phyloP scores from a whole-genome alignment of 2,113 vertebrate species.

The Ictalurus furcatus region DNA sequence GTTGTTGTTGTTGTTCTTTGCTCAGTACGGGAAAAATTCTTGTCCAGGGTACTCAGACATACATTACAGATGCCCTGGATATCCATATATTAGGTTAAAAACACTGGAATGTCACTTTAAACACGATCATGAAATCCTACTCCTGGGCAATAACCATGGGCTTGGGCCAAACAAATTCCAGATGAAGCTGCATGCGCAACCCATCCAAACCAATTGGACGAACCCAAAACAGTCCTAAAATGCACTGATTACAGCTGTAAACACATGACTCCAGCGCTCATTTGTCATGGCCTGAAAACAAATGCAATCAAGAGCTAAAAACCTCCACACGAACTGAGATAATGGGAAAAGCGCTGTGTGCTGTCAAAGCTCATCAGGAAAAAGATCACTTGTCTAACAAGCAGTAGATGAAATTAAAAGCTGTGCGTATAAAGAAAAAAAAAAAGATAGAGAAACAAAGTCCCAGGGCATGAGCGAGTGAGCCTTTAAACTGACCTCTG shows the following conservation, averaged over 20 bases:
- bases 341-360: slow-evolving; percentile 3
- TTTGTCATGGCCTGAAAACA: slow-evolving; percentile 34
- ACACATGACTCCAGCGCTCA: slow-evolving; percentile 27
- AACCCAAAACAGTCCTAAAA: slow-evolving; percentile 25
- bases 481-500: neutral
- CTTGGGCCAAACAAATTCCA: neutral
- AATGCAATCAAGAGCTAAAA: slow-evolving; percentile 27
- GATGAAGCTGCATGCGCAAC: slow-evolving; percentile 17
- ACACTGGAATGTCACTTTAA: neutral
- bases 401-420: neutral
- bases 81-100: neutral
- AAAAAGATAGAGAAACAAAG: neutral
- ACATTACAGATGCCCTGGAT: neutral
- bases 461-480: neutral
- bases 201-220: neutral
- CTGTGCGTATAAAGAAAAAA: neutral
- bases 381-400: slow-evolving; percentile 1
- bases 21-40: neutral
- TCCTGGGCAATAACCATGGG: neutral
- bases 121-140: slow-evolving; percentile 5
- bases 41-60: neutral
- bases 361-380: slow-evolving; percentile 28
- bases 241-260: slow-evolving; percentile 35
- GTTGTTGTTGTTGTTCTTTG: neutral
- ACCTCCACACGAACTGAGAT: neutral